Evolutionary conservation across 2,888 invertebrate genomes (phyloP).

Genomic region (Nephrotoma guestfalica): DNA sequence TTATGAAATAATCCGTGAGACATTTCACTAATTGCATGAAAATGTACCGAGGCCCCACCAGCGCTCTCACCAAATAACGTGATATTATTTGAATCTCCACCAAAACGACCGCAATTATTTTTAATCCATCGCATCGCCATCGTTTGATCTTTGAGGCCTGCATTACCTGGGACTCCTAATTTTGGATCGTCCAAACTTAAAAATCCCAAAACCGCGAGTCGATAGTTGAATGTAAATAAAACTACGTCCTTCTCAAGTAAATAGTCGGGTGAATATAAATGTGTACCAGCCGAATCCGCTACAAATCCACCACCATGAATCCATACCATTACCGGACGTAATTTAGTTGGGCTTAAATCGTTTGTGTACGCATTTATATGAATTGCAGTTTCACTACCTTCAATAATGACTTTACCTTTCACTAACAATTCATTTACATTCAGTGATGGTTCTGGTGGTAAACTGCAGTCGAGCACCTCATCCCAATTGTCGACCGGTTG

Average conservation of each 20-base stretch:
- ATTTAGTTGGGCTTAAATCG: conserved; percentile 18
- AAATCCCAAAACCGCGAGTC: conserved; percentile 24
- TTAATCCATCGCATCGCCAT: background rate
- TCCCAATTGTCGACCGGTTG: conserved; percentile 22
- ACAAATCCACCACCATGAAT: conserved; percentile 37
- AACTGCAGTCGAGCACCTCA: conserved; percentile 26
- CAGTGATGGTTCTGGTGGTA: background rate
- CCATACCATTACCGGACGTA: conserved; percentile 33
- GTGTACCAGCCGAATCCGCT: conserved; percentile 31
- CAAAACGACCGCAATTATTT: background rate
- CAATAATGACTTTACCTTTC: conserved; percentile 1
- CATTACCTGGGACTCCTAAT: conserved; percentile 34
- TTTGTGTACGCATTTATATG: conserved; percentile 35
- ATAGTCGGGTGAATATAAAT: conserved; percentile 33
- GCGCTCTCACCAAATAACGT: background rate
- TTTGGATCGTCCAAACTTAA: conserved; percentile 19
- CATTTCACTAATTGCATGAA: conserved; percentile 35
- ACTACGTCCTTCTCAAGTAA: conserved; percentile 15
- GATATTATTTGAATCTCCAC: background rate
- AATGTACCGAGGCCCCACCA: conserved; percentile 24
- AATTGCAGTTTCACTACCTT: conserved; percentile 36
- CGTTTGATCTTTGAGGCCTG: background rate
- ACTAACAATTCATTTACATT: background rate
- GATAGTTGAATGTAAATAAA: conserved; percentile 30
- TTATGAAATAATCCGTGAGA: conserved; percentile 31